Base-by-base conservation (phyloP, 2,113 vertebrate species). In the Salvelinus namaycush region DNA sequence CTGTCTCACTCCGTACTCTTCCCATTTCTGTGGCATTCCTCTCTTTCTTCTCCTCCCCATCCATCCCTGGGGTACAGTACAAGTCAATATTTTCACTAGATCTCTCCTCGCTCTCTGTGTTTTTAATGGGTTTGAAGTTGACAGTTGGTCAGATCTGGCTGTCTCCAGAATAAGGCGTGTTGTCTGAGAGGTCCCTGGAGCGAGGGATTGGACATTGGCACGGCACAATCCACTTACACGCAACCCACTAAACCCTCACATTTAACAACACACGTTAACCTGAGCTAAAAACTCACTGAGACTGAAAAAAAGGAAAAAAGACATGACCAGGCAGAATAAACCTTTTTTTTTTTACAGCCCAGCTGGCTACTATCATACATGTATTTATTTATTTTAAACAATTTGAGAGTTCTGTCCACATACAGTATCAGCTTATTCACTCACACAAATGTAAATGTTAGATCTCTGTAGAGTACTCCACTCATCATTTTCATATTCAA, bases 81-180 rank as follows among this genome's bases (percentile, higher is more conserved):
- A 8, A 76, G 83, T 88, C 90, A 81, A 88, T 89, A 92, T 84
- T 81, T 83, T 72, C 44, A 57, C 76, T 74, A 72, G 80, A 80
- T 87, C 82, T 80, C 80, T 77, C 77, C 26, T 78, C 5, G 18
- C 34, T 73, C 77, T 79, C 86, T 81, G 87, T 87, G 83, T 84
- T 87, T 87, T 83, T 89, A 77, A 84, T 82, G 83, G 87, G 77
- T 80, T 87, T 87, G 76, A 76, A 84, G 85, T 76, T 86, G 90
- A 86, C 85, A 75, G 83, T 72, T 76, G 75, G 81, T 87, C 75
- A 76, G 83, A 68, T 75, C 70, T 51, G 75, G 68, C 77, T 79
- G 80, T 85, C 83, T 75, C 51, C 0, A 68, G 71, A 74, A 79
- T 83, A 77, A 76, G 79, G 84, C 31, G 78, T 84, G 83, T 66